Conservation (phyloP, 1,140 invertebrate genomes). For the Nasonia vitripennis region DNA sequence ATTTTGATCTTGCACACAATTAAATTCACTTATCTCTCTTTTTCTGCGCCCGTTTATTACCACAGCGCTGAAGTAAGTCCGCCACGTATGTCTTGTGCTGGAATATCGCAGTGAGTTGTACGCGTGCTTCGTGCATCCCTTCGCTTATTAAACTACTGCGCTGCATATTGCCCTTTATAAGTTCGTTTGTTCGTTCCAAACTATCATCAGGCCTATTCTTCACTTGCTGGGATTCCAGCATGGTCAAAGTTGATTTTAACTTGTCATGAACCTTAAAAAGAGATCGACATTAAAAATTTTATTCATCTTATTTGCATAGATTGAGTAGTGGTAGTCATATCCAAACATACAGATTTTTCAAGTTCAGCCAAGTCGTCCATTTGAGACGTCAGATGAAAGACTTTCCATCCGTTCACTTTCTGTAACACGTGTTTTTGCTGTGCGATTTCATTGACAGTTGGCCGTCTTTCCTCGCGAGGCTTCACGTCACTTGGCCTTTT, state of each 20-base stretch:
- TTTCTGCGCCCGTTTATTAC: constrained; percentile 92
- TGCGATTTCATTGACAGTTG: constrained; percentile 91
- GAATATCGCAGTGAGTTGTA: constrained; percentile 91
- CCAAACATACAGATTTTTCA: constrained; percentile 72
- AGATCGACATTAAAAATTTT: constrained; percentile 72
- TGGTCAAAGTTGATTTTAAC: constrained; percentile 79
- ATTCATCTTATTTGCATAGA: not conserved
- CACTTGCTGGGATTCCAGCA: constrained; percentile 80
- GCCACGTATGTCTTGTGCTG: constrained; percentile 92
- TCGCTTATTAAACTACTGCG: constrained; percentile 94
- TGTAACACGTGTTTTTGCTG: constrained; percentile 91
- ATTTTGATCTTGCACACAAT: constrained; percentile 40
- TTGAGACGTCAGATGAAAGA: constrained; percentile 93
- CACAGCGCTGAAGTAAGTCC: constrained; percentile 92
- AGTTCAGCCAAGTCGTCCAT: constrained; percentile 91
- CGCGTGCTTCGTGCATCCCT: constrained; percentile 90
- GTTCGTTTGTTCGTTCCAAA: constrained; percentile 84
- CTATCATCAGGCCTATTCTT: constrained; percentile 79
- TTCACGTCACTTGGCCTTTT: constrained; percentile 90
- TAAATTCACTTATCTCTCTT: constrained; percentile 83
- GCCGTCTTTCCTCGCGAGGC: constrained; percentile 87
- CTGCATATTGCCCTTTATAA: constrained; percentile 95
- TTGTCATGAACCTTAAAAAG: constrained; percentile 77
- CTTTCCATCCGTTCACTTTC: constrained; percentile 96
- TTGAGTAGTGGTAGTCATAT: constrained; percentile 10